Percentiles rank a stretch among this genome's conserved stretches.
Evolutionary conservation across 2,888 invertebrate genomes (phyloP).

Genomic region (Xylophagus ater): DNA sequence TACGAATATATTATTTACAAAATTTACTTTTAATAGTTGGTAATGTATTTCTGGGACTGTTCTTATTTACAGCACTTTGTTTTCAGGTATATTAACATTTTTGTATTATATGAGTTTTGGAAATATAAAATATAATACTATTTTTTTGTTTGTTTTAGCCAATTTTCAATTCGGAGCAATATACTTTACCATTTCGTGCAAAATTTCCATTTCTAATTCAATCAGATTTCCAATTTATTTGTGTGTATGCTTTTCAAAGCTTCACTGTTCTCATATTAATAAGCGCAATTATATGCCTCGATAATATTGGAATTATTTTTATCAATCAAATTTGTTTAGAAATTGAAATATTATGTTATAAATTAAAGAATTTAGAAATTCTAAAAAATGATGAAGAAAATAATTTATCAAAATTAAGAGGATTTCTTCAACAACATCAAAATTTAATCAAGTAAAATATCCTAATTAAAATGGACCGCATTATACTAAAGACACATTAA

Average conservation of each 20-base stretch:
- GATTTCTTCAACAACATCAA: slow-evolving; percentile 26
- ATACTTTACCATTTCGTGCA: slow-evolving; percentile 22
- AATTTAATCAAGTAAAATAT: slow-evolving; percentile 27
- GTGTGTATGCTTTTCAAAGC: slow-evolving; percentile 23
- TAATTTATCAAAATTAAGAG: slow-evolving; percentile 20
- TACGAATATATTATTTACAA: slow-evolving; percentile 21
- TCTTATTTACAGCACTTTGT: slow-evolving; percentile 23
- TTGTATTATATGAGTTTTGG: too few relatives aligned
- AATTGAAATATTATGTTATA: slow-evolving; percentile 25
- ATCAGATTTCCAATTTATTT: slow-evolving; percentile 8
- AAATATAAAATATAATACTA: background rate
- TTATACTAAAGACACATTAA: too few relatives aligned
- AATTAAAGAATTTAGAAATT: slow-evolving; percentile 14
- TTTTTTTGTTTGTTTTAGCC: slow-evolving; percentile 16
- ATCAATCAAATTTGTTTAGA: slow-evolving; percentile 26
- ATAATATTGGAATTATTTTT: slow-evolving; percentile 21
- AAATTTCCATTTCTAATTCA: slow-evolving; percentile 25
- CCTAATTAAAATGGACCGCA: too few relatives aligned
- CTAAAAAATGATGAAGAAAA: slow-evolving; percentile 17
- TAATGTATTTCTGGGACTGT: slow-evolving; percentile 14
- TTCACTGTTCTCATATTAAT: slow-evolving; percentile 21
- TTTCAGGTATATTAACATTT: slow-evolving; percentile 20
- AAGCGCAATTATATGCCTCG: slow-evolving; percentile 23
- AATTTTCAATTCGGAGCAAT: slow-evolving; percentile 17
- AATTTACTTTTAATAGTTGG: slow-evolving; percentile 19